These are phyloP conservation scores for Nephrotoma appendiculata DNA, from an alignment of 2,888 invertebrate genomes.

Conservation along the genomic window DNA sequence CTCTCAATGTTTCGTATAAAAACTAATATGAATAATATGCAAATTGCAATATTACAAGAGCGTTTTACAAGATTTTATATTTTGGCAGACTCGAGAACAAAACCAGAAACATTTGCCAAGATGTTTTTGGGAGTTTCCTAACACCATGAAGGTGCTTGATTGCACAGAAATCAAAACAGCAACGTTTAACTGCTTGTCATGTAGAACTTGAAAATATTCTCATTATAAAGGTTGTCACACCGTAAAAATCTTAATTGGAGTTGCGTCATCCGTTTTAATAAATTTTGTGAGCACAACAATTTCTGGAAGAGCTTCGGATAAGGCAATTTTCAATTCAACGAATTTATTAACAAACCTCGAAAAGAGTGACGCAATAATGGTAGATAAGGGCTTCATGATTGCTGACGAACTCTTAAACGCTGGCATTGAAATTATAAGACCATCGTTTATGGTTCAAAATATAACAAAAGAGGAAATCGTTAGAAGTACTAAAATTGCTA, in stretches of 20 bases:
- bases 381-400: no score
- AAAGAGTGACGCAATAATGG: no score
- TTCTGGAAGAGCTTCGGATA: neutral
- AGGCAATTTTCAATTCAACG: neutral
- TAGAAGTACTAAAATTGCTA: neutral
- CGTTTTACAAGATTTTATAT: no score
- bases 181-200: neutral
- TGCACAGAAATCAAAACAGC: neutral
- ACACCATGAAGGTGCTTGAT: neutral
- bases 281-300: neutral
- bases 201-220: neutral
- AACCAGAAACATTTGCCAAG: no score
- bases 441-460: no score
- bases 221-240: slow-evolving; percentile 2
- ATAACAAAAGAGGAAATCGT: neutral
- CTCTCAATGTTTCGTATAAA: no score
- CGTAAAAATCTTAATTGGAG: neutral
- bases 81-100: no score
- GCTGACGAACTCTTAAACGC: no score
- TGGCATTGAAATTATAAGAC: no score
- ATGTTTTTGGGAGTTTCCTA: neutral
- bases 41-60: no score
- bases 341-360: no score
- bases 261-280: slow-evolving; percentile 5
- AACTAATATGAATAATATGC: no score